phyloP scores from a whole-genome alignment of 1,140 invertebrate species.

The Heliconius eleuchia region DNA sequence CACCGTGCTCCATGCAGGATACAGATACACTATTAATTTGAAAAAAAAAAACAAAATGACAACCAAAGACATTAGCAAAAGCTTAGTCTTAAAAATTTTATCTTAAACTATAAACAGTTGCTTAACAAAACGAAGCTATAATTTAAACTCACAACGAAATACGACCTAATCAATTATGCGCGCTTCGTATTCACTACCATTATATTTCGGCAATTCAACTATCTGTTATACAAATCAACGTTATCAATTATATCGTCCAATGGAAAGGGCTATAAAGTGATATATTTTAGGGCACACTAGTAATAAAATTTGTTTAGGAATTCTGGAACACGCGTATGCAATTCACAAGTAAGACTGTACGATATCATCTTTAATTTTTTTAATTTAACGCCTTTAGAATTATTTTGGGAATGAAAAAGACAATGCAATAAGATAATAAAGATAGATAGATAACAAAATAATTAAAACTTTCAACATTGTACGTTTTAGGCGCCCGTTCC shows the following conservation, averaged over 20 bases:
- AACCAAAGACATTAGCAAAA: background rate
- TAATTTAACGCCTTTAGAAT: background rate
- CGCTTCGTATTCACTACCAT: slow-evolving; percentile 11
- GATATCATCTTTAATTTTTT: background rate
- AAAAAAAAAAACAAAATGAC: background rate
- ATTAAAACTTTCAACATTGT: background rate
- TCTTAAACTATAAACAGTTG: background rate
- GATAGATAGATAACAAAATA: background rate
- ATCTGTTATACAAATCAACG: slow-evolving; percentile 11
- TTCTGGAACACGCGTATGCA: slow-evolving; percentile 14
- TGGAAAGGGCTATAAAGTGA: slow-evolving; percentile 7
- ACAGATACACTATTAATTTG: too few species aligned
- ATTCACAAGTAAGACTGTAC: slow-evolving; percentile 9
- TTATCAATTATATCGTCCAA: slow-evolving; percentile 15
- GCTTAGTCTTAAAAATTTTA: background rate
- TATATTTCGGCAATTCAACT: slow-evolving; percentile 19
- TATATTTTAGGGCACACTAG: slow-evolving; percentile 1
- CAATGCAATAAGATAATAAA: background rate
- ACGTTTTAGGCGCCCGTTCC: background rate
- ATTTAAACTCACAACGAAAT: slow-evolving; percentile 6
- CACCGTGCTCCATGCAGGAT: too few species aligned
- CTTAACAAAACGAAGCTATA: background rate
- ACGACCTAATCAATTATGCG: slow-evolving; percentile 16
- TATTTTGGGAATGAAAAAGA: background rate
- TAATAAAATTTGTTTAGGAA: slow-evolving; percentile 10